phyloP scores from a whole-genome alignment of 2,797 vertebrate genomes.

The Dromococcyx pavoninus region DNA sequence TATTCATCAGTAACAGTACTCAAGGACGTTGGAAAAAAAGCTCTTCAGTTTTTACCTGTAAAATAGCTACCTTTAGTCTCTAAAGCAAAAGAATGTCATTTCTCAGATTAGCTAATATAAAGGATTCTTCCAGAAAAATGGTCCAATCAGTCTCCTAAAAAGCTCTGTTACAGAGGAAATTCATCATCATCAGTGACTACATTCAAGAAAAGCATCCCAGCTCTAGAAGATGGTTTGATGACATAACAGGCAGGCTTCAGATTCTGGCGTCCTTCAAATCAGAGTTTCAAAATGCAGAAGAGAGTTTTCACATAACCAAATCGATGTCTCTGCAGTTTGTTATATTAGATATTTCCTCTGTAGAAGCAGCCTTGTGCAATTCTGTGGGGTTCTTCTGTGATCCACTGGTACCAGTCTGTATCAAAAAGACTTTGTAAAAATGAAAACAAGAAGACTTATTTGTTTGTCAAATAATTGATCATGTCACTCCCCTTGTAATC shows the following conservation, averaged over 20 bases:
- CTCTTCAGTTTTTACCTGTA: neutral
- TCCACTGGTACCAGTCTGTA: neutral
- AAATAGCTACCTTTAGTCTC: neutral
- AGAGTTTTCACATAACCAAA: slow-evolving; percentile 8
- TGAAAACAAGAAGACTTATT: neutral
- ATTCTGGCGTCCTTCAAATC: neutral
- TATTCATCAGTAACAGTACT: neutral
- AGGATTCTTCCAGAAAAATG: slow-evolving; percentile 5
- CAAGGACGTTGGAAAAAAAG: neutral
- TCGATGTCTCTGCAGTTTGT: neutral
- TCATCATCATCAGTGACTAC: neutral
- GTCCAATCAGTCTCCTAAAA: neutral
- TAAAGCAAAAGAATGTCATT: neutral
- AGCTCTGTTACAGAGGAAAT: neutral
- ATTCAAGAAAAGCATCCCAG: neutral
- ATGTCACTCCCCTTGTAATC: neutral
- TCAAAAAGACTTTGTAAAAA: neutral
- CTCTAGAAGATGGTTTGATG: neutral
- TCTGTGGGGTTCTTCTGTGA: neutral
- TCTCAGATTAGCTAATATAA: neutral
- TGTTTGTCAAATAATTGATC: neutral
- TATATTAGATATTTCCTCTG: neutral
- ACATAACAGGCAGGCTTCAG: neutral
- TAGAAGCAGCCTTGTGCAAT: neutral
- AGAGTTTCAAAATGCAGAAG: neutral